A percentile compares a stretch with the other conserved stretches of the same genome.
These are phyloP conservation scores for Leptoteleia sp. DNA, from an alignment of 1,140 invertebrate genomes.

Conservation along the genomic window DNA sequence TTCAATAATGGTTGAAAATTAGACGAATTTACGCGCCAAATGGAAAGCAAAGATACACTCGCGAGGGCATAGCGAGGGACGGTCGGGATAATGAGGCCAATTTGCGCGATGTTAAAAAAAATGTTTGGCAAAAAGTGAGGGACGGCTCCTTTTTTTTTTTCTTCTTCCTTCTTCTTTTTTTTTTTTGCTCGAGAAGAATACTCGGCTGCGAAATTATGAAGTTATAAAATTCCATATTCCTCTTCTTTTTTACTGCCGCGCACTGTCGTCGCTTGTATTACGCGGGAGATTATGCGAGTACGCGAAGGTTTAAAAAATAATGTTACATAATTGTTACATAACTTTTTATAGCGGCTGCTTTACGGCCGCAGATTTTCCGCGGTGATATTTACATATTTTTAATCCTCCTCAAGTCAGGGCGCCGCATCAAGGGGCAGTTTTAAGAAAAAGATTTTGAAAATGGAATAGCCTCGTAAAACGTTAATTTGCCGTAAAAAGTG, in stretches of 20 bases:
- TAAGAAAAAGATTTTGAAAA: conserved; percentile 3
- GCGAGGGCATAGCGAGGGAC: too few species aligned
- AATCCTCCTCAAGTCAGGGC: conserved; percentile 5
- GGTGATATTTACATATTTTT: conserved; percentile 38
- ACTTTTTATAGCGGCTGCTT: conserved; percentile 28
- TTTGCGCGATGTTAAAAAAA: too few species aligned
- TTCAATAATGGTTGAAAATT: conserved; percentile 24
- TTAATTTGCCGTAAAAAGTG: background rate
- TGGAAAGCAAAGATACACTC: conserved; percentile 5
- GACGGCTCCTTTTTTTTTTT: too few species aligned
- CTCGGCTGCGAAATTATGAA: too few species aligned
- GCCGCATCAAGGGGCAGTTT: background rate
- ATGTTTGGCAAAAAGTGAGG: too few species aligned
- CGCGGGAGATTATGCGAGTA: too few species aligned
- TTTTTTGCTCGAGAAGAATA: too few species aligned
- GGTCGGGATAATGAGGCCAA: background rate
- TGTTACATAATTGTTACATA: conserved; percentile 33
- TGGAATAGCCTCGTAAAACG: background rate
- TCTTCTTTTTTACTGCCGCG: too few species aligned
- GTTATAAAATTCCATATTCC: too few species aligned
- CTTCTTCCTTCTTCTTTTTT: too few species aligned
- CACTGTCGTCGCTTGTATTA: too few species aligned
- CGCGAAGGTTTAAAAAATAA: conserved; percentile 18
- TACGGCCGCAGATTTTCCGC: conserved; percentile 11
- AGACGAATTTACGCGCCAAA: conserved; percentile 1